Evolutionary conservation across 2,797 vertebrate species (phyloP).

Genomic region (Anomalospiza imberbis): DNA sequence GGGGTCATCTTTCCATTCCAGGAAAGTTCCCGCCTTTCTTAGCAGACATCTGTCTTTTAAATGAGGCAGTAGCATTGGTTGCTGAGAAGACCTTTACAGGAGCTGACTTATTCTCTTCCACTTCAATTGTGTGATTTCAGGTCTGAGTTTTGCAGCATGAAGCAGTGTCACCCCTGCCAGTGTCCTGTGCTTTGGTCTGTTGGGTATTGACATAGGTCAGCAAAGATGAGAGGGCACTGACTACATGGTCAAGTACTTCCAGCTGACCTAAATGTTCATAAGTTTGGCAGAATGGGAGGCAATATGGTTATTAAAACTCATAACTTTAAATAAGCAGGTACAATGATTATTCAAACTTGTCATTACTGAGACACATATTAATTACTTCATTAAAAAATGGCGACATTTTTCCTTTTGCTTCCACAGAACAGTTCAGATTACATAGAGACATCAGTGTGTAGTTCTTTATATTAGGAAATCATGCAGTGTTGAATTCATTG

Average conservation of each 20-base stretch:
- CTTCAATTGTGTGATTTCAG: slow-evolving; percentile 33
- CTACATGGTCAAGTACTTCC: slow-evolving; percentile 79
- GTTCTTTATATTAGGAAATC: neutral
- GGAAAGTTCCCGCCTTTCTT: neutral
- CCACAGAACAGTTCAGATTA: neutral
- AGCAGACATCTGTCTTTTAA: neutral
- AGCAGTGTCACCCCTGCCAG: neutral
- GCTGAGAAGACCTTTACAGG: slow-evolving; percentile 74
- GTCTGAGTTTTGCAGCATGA: neutral
- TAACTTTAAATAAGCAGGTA: neutral
- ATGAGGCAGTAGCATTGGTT: slow-evolving; percentile 15
- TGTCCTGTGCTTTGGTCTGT: neutral
- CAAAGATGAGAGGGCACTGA: slow-evolving; percentile 79
- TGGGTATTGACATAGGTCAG: slow-evolving; percentile 38
- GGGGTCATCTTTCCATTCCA: neutral
- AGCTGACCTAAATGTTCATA: slow-evolving; percentile 82
- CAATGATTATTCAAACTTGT: neutral
- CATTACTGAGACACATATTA: neutral
- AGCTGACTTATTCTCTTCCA: slow-evolving; percentile 67
- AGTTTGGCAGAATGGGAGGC: neutral
- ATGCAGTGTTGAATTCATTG: neutral
- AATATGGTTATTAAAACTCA: neutral
- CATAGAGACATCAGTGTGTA: neutral
- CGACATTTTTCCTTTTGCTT: neutral
- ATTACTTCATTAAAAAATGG: neutral